phyloP scores from a whole-genome alignment of 2,888 invertebrate species.

The Athalia cordata region DNA sequence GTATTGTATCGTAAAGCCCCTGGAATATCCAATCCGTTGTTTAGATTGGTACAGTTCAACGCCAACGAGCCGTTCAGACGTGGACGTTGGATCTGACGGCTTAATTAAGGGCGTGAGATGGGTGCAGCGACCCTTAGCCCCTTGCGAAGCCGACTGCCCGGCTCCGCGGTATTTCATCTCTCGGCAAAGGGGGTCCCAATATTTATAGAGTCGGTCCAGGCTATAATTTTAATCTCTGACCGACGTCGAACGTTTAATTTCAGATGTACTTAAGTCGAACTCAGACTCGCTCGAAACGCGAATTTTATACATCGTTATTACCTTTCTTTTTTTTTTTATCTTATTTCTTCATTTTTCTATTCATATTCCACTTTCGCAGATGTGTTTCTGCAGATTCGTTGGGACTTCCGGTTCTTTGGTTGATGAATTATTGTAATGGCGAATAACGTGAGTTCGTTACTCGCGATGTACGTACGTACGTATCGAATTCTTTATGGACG shows the following conservation, averaged over 20 bases:
- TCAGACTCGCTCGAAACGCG: not conserved
- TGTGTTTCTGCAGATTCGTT: no score
- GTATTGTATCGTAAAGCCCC: not conserved
- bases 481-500: not conserved
- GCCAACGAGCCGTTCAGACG: constrained; percentile 13
- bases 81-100: constrained; percentile 42
- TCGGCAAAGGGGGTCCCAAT: constrained; percentile 24
- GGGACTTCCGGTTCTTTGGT: no score
- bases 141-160: constrained; percentile 24
- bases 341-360: no score
- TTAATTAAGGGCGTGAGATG: constrained; percentile 45
- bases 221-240: constrained; percentile 27
- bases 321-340: no score
- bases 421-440: no score
- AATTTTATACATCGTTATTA: no score
- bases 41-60: constrained; percentile 22
- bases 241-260: constrained; percentile 12
- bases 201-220: constrained; percentile 39
- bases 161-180: constrained; percentile 37
- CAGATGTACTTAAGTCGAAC: constrained; percentile 2
- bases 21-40: constrained; percentile 7
- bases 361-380: no score
- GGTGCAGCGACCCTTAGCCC: constrained; percentile 43
- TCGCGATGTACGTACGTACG: no score
- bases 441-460: no score